phyloP scores from a whole-genome alignment of 1,140 invertebrate genomes.

The Sitodiplosis mosellana region DNA sequence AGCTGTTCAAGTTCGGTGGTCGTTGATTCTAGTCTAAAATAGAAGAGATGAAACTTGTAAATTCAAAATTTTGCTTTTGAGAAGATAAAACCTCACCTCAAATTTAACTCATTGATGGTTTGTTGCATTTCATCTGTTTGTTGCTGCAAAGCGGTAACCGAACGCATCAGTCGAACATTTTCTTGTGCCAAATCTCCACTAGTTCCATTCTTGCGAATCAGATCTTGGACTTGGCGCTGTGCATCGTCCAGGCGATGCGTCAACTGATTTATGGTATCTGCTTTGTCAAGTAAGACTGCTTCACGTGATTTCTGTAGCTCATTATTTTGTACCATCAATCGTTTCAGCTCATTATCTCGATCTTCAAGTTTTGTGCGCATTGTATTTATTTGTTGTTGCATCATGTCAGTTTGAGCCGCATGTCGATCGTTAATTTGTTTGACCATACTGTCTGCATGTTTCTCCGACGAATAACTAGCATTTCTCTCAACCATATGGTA shows the following conservation, averaged over 20 bases:
- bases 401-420: slow-evolving; percentile 14
- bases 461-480: slow-evolving; percentile 9
- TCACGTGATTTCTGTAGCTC: slow-evolving; percentile 32
- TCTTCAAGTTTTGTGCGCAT: slow-evolving; percentile 15
- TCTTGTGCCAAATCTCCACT: slow-evolving; percentile 12
- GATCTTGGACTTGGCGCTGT: slow-evolving; percentile 18
- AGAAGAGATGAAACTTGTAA: background rate
- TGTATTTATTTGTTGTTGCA: slow-evolving; percentile 16
- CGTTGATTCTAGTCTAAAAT: slow-evolving; percentile 10
- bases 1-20: slow-evolving; percentile 18
- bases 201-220: background rate
- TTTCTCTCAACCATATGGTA: slow-evolving; percentile 19
- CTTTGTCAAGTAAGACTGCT: slow-evolving; percentile 31
- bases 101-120: slow-evolving; percentile 13
- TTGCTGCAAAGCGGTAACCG: slow-evolving; percentile 12
- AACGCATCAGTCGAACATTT: slow-evolving; percentile 10
- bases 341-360: slow-evolving; percentile 31
- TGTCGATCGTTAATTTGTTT: slow-evolving; percentile 18
- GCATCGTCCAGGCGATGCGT: slow-evolving; percentile 29
- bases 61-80: background rate
- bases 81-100: background rate
- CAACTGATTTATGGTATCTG: slow-evolving; percentile 30
- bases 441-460: slow-evolving; percentile 11
- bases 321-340: slow-evolving; percentile 28
- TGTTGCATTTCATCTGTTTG: slow-evolving; percentile 16